Evolutionary conservation across 2,797 vertebrate genomes (phyloP).

Genomic region (Lepilemur ruficaudatus): DNA sequence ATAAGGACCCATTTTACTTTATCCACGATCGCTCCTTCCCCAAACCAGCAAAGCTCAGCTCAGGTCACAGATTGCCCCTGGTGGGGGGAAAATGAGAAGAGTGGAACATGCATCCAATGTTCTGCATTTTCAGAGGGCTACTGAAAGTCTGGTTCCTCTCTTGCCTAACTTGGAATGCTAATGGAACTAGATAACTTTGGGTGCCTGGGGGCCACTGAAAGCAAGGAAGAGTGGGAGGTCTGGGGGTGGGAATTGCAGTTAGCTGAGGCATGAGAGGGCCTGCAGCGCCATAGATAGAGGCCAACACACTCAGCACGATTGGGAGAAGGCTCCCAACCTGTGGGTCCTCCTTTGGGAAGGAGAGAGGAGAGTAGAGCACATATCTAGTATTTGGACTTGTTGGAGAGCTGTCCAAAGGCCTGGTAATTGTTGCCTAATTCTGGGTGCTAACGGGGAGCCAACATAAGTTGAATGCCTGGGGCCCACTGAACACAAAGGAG

Average conservation of each 20-base stretch:
- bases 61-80: not conserved
- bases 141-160: not conserved
- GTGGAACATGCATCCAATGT: not conserved
- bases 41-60: not conserved
- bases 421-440: not conserved
- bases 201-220: not conserved
- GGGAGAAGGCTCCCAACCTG: not conserved
- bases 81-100: not conserved
- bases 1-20: not conserved
- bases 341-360: not conserved
- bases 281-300: not conserved
- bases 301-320: not conserved
- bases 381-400: not conserved
- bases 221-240: too few species aligned
- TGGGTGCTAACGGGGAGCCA: not conserved
- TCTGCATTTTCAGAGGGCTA: not conserved
- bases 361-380: not conserved
- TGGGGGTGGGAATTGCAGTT: not conserved
- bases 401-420: not conserved
- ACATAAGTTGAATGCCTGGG: not conserved
- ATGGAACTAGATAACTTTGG: not conserved
- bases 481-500: not conserved
- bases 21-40: not conserved
- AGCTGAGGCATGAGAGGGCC: not conserved
- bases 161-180: not conserved